Evolutionary conservation across 2,797 vertebrate genomes (phyloP).

Genomic region (Euthynnus affinis): DNA sequence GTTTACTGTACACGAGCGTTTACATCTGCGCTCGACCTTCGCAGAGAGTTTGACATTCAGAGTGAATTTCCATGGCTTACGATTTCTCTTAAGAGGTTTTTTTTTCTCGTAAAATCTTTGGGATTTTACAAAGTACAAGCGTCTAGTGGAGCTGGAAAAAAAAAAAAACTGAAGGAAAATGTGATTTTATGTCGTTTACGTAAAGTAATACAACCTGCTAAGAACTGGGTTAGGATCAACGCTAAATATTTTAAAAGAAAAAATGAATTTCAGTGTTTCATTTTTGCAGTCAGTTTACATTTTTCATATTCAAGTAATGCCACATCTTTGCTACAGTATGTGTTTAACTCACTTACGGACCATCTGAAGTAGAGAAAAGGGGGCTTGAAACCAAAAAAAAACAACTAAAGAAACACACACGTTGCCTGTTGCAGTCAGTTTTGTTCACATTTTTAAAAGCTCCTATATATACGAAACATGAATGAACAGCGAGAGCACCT

Average conservation of each 20-base stretch:
- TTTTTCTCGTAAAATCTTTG: conserved; percentile 90
- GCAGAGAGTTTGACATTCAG: conserved; percentile 48
- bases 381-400: no score
- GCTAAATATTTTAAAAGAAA: neutral
- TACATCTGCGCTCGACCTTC: conserved; percentile 66
- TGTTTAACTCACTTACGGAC: conserved; percentile 11
- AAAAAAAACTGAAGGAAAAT: neutral
- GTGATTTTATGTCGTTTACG: no score
- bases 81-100: conserved; percentile 86
- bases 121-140: conserved; percentile 83
- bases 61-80: conserved; percentile 88
- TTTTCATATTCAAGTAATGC: conserved; percentile 17
- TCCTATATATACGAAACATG: conserved; percentile 32
- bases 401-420: no score
- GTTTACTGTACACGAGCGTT: conserved; percentile 31
- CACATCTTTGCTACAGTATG: conserved; percentile 11
- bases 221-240: neutral
- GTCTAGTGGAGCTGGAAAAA: conserved; percentile 67
- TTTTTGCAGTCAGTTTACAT: conserved; percentile 40
- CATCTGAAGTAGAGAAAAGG: neutral
- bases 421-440: conserved; percentile 21
- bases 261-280: conserved; percentile 44
- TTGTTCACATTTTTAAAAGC: conserved; percentile 39
- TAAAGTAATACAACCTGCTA: neutral
- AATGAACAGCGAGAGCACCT: conserved; percentile 38